Base-by-base conservation (phyloP, 2,888 invertebrate species). In the Galerucella nymphaeae region DNA sequence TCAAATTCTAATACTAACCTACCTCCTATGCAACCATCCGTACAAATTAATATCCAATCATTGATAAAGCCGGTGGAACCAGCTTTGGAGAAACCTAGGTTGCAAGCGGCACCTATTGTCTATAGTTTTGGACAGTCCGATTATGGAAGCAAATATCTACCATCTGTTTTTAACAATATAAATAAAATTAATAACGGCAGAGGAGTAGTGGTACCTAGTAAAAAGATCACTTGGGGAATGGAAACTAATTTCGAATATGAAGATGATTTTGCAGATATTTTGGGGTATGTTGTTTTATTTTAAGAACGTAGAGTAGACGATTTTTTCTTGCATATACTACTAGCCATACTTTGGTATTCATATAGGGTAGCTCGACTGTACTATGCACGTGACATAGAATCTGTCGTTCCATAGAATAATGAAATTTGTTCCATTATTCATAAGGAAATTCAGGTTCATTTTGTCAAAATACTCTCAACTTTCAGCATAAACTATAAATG, bases 211-310 rank as follows among this genome's bases (percentile, higher is more conserved):
- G 67, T 78, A 16, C 75, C 77, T 2, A 80, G 77, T 67, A 83
- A 84, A 67, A 83, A 83, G 71, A 79, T 84, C 30, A 79, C 81
- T 5, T 85, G 85, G 85, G 83, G 81, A 8, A 77, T 81, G 81
- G 83, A 81, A 79, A 85, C 78, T 14, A 84, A 77, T 79, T 82
- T 77, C 81, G 82, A 83, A 20, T 83, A 84, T 69, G 90, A 90
- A 42, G 92, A 93, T 80, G 91, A 93, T 78, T 91, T 93, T 81
- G 92, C 92, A 6, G 91, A 92, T 81, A 91, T 94, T 77, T 87
- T 94, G 76, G 94, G 94, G 94, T 94, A 84, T 84, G 88, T 77
- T 18, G 50, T 11, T 2, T 23, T 6, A 3, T 23, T 13, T 59
- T 59, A 59, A 18, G 5, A 13, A 23, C 13, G 2, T 13, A 16